Conservation (phyloP, 2,888 invertebrate genomes). For the Hermaeophaga mercurialis region DNA sequence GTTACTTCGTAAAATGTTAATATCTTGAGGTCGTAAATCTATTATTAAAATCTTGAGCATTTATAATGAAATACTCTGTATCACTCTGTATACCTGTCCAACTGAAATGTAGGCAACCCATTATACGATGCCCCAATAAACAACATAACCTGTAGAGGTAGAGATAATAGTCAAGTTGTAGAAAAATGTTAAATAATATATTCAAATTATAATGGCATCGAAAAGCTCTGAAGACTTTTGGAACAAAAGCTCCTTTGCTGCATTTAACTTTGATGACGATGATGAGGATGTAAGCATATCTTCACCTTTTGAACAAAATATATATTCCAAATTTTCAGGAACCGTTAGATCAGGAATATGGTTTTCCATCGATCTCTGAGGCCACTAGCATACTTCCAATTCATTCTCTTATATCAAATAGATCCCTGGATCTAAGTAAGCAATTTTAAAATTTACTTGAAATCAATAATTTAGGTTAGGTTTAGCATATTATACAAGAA, state of each 20-base stretch:
- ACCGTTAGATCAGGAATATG: slow-evolving; percentile 17
- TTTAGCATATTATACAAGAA: no score
- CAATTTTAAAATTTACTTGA: slow-evolving; percentile 9
- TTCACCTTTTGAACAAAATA: background rate
- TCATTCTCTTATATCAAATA: slow-evolving; percentile 51
- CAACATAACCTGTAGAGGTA: slow-evolving; percentile 16
- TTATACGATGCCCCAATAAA: background rate
- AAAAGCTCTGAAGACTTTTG: slow-evolving; percentile 72
- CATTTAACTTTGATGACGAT: slow-evolving; percentile 80
- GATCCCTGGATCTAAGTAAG: slow-evolving; percentile 44
- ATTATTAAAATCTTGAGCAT: no score
- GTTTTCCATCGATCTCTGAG: slow-evolving; percentile 35
- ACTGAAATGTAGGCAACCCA: background rate
- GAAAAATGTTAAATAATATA: background rate
- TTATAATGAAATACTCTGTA: no score
- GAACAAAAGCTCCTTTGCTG: slow-evolving; percentile 75
- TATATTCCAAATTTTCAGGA: slow-evolving; percentile 14
- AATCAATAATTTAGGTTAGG: no score
- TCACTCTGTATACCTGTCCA: no score
- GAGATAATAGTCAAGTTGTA: no score
- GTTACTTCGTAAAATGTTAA: no score
- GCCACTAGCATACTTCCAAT: slow-evolving; percentile 47
- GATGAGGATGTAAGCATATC: slow-evolving; percentile 59
- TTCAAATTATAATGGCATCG: slow-evolving; percentile 27
- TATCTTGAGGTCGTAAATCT: no score